These are phyloP conservation scores for Prunella fulvescens DNA, from an alignment of 2,113 vertebrate genomes.

Conservation along the genomic window DNA sequence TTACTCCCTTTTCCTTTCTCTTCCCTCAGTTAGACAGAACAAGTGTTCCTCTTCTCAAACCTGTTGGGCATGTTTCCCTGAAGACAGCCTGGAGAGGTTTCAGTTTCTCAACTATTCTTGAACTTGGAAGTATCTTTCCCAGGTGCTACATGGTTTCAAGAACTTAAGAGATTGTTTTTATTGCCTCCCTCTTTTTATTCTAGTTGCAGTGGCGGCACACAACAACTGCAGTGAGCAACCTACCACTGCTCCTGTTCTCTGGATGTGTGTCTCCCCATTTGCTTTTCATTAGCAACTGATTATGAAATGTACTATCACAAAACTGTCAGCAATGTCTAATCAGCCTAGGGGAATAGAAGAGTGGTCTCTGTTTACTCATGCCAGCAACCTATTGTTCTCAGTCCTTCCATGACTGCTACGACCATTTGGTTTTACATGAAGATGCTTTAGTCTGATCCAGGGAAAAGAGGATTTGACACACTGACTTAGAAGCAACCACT, in stretches of 20 bases:
- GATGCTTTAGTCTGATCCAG: not conserved
- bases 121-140: not conserved
- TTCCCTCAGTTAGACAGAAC: not conserved
- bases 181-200: not conserved
- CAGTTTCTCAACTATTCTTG: not conserved
- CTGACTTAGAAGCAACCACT: not conserved
- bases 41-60: not conserved
- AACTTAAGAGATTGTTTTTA: not conserved
- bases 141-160: not conserved
- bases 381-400: not conserved
- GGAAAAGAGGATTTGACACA: not conserved
- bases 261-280: not conserved
- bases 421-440: not conserved
- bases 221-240: not conserved
- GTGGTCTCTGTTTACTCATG: rapidly evolving
- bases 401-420: rapidly evolving
- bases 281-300: not conserved
- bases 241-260: not conserved
- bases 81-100: not conserved
- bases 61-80: not conserved
- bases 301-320: not conserved
- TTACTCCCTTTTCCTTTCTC: not conserved
- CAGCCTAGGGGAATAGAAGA: not conserved
- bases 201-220: not conserved
- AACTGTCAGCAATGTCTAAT: not conserved